Conservation (phyloP, 2,113 vertebrate species). For the Gobius niger region DNA sequence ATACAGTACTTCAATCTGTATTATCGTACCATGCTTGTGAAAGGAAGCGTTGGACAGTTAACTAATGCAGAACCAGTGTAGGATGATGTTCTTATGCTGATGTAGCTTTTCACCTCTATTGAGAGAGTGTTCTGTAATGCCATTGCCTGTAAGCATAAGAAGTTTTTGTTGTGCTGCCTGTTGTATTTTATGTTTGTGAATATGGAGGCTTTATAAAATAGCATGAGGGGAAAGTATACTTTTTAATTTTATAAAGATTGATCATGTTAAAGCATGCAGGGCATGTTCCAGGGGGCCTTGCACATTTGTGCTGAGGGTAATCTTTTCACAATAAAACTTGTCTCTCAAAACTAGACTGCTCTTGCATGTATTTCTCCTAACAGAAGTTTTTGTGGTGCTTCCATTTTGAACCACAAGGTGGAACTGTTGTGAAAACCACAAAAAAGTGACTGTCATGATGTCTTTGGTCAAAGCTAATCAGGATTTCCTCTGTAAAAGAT, state of each 20-base stretch:
- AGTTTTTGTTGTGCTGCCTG: neutral
- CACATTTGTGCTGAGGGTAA: conserved; percentile 49
- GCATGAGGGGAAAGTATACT: conserved; percentile 18
- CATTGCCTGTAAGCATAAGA: neutral
- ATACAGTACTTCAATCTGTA: conserved; percentile 13
- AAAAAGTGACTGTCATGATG: neutral
- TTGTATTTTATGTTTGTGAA: conserved; percentile 36
- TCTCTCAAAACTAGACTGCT: conserved; percentile 14
- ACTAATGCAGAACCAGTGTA: conserved; percentile 29
- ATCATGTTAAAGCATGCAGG: conserved; percentile 64
- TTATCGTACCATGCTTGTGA: conserved; percentile 20
- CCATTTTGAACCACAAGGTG: conserved; percentile 50
- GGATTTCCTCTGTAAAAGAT: conserved; percentile 65
- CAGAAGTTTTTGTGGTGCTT: neutral
- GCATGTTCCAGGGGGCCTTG: conserved; percentile 68
- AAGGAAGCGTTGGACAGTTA: conserved; percentile 23
- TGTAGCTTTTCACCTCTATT: neutral
- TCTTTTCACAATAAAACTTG: conserved; percentile 65
- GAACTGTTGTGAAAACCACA: conserved; percentile 16
- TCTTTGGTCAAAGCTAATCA: conserved; percentile 59
- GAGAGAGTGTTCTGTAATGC: conserved; percentile 2
- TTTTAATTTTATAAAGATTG: conserved; percentile 19
- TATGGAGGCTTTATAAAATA: conserved; percentile 14
- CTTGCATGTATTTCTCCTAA: neutral
- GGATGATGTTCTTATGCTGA: conserved; percentile 19